These are phyloP conservation scores for Peromyscus maniculatus DNA, from an alignment of 2,113 vertebrate genomes.

Conservation along the genomic window DNA sequence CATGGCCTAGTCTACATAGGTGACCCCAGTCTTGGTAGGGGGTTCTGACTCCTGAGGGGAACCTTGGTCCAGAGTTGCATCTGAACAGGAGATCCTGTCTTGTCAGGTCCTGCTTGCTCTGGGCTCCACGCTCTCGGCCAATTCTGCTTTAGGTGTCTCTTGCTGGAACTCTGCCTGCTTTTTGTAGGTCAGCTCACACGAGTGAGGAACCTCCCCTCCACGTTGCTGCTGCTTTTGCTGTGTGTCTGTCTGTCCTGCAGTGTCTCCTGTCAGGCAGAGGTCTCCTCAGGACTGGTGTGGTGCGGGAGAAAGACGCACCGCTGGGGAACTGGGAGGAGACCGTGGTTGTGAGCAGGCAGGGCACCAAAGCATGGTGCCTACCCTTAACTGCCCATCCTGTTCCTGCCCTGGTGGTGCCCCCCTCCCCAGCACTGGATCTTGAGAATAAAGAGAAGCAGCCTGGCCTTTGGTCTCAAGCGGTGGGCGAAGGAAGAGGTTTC, in stretches of 20 bases:
- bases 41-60: no score
- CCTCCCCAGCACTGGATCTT: background rate
- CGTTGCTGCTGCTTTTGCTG: background rate
- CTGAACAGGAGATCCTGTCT: rapidly evolving
- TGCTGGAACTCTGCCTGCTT: background rate
- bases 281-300: background rate
- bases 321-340: background rate
- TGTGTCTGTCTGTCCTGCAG: background rate
- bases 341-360: background rate
- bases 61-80: background rate
- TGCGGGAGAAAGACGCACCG: background rate
- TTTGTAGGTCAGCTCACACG: background rate
- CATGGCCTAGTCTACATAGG: background rate
- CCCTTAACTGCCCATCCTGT: background rate
- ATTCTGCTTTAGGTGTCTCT: background rate
- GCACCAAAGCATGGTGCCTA: background rate
- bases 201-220: background rate
- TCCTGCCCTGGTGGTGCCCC: background rate
- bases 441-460: background rate
- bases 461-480: background rate
- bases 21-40: background rate
- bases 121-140: background rate
- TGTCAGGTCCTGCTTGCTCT: background rate
- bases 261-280: background rate
- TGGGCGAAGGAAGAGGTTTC: background rate